Percentiles rank a stretch among this genome's conserved stretches.
These are phyloP conservation scores for Blastobasis adustella DNA, from an alignment of 2,888 invertebrate genomes.

Conservation along the genomic window DNA sequence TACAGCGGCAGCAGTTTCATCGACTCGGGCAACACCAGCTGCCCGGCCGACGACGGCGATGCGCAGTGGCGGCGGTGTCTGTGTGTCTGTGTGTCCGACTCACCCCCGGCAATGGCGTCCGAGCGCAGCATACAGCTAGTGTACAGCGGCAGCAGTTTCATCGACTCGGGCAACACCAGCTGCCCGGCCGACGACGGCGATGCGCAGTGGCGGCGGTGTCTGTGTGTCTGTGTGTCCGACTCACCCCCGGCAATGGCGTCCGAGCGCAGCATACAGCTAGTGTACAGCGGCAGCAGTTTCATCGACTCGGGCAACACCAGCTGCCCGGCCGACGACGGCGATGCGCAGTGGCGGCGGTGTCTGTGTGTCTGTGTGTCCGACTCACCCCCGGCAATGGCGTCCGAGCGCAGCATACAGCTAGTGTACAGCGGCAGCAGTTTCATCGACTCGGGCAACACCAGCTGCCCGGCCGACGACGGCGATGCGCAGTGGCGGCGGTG, in stretches of 20 bases:
- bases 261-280: constrained; percentile 93
- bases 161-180: constrained; percentile 98
- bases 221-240: not conserved
- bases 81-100: constrained; percentile 1
- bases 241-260: constrained; percentile 94
- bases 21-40: constrained; percentile 98
- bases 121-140: constrained; percentile 94
- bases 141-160: constrained; percentile 97
- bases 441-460: constrained; percentile 99
- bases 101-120: constrained; percentile 94
- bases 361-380: not conserved
- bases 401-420: constrained; percentile 93
- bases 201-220: constrained; percentile 97
- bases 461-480: constrained; percentile 94
- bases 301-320: constrained; percentile 99
- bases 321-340: constrained; percentile 95
- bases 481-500: constrained; percentile 97
- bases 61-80: constrained; percentile 98
- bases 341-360: constrained; percentile 97
- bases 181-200: constrained; percentile 96
- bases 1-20: constrained; percentile 98
- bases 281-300: constrained; percentile 96
- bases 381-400: constrained; percentile 92
- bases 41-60: constrained; percentile 93
- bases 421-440: constrained; percentile 97